phyloP scores from a whole-genome alignment of 2,113 vertebrate genomes.

The Apodemus sylvaticus region DNA sequence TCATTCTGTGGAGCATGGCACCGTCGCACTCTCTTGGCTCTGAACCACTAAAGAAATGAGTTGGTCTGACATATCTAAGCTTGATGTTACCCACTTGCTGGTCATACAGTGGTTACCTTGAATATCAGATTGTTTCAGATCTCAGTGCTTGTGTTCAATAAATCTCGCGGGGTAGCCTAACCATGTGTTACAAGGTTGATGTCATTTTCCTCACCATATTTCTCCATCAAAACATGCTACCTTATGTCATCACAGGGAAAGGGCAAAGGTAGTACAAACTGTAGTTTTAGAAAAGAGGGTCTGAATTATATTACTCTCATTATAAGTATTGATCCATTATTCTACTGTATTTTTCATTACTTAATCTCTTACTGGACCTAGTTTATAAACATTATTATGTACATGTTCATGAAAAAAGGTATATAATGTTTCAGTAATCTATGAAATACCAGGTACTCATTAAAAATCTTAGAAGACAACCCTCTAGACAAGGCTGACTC shows the following conservation, averaged over 20 bases:
- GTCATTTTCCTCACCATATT: background rate
- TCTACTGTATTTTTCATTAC: background rate
- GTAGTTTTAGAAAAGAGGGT: background rate
- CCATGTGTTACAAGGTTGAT: background rate
- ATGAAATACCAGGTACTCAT: background rate
- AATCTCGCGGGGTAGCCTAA: too few relatives aligned
- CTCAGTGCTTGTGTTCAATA: background rate
- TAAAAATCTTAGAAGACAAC: background rate
- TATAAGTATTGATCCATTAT: background rate
- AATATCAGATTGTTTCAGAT: background rate
- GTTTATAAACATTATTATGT: background rate
- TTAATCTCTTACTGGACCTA: background rate
- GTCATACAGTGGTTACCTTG: too few relatives aligned
- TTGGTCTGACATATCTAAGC: background rate
- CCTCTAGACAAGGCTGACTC: background rate
- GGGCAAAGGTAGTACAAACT: background rate
- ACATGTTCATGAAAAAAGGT: background rate
- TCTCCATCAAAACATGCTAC: background rate
- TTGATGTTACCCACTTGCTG: background rate
- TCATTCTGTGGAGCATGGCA: background rate
- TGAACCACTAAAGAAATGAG: too few relatives aligned
- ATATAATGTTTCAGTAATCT: background rate
- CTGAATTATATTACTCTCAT: background rate
- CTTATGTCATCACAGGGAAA: background rate
- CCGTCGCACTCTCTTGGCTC: background rate